These are phyloP conservation scores for Coranthus polyacanthus DNA, from an alignment of 2,797 vertebrate genomes.

Conservation along the genomic window DNA sequence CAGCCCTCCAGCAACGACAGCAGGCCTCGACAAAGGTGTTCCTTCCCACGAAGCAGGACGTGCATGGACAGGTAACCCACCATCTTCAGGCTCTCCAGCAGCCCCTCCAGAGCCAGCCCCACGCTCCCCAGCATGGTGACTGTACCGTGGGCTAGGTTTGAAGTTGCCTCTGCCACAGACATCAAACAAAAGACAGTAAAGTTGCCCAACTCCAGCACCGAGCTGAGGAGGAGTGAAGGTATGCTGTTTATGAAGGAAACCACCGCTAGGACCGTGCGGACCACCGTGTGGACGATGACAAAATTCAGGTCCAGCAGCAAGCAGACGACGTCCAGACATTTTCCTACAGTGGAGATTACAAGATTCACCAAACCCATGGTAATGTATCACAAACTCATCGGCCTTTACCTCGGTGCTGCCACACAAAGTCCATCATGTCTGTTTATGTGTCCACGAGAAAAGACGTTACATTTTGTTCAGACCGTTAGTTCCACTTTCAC, in stretches of 20 bases:
- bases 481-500: background rate
- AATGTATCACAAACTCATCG: background rate
- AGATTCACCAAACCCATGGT: slow-evolving; percentile 81
- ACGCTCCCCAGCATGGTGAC: slow-evolving; percentile 76
- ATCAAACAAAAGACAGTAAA: slow-evolving; percentile 74
- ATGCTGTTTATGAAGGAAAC: slow-evolving; percentile 85
- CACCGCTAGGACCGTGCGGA: slow-evolving; percentile 84
- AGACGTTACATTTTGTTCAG: slow-evolving; percentile 35
- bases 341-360: slow-evolving; percentile 75
- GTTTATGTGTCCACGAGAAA: background rate
- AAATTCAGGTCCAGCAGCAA: slow-evolving; percentile 93
- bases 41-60: slow-evolving; percentile 86
- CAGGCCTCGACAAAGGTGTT: slow-evolving; percentile 88
- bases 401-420: slow-evolving; percentile 16
- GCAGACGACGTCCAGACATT: slow-evolving; percentile 79
- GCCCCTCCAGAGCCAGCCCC: slow-evolving; percentile 82
- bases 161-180: slow-evolving; percentile 77
- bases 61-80: slow-evolving; percentile 91
- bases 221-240: slow-evolving; percentile 83
- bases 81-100: slow-evolving; percentile 92
- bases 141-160: slow-evolving; percentile 69
- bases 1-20: slow-evolving; percentile 87
- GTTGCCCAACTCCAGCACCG: slow-evolving; percentile 83
- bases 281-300: slow-evolving; percentile 88
- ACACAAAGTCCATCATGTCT: slow-evolving; percentile 61